Conservation (phyloP, 2,113 vertebrate genomes). For the Calidris pugnax region DNA sequence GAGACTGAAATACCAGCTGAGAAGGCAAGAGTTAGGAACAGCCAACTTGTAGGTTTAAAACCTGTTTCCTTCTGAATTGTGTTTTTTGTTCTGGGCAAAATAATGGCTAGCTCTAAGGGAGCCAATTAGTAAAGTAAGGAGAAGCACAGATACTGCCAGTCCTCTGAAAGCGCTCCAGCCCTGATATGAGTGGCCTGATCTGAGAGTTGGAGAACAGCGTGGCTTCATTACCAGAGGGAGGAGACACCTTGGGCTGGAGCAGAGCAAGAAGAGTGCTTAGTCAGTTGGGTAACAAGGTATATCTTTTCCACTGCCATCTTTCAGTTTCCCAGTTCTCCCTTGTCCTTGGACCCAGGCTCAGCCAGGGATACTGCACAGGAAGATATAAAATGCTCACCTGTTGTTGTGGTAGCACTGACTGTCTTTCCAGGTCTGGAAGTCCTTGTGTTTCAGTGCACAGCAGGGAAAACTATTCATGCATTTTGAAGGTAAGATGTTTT, state of each 20-base stretch:
- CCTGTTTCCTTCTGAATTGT: neutral
- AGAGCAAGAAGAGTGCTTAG: neutral
- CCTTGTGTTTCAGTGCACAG: neutral
- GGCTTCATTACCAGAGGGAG: neutral
- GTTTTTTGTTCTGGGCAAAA: neutral
- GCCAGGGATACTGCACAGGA: neutral
- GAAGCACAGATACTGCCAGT: neutral
- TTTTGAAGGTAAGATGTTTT: neutral
- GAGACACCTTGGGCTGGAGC: neutral
- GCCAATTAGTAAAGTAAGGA: rapidly evolving
- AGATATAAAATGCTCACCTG: neutral
- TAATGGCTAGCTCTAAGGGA: neutral
- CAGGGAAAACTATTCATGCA: neutral
- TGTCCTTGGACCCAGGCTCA: neutral
- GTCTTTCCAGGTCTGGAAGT: neutral
- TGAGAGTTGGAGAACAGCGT: neutral
- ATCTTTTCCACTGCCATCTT: neutral
- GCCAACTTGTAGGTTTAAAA: neutral
- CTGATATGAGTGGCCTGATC: neutral
- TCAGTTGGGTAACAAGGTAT: neutral
- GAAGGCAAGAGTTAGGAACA: neutral
- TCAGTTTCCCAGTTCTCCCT: neutral
- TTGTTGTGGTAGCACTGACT: neutral
- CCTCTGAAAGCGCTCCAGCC: neutral
- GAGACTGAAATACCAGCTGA: neutral